Base-by-base conservation (phyloP, 2,797 vertebrate species). In the Sebastes itinus region DNA sequence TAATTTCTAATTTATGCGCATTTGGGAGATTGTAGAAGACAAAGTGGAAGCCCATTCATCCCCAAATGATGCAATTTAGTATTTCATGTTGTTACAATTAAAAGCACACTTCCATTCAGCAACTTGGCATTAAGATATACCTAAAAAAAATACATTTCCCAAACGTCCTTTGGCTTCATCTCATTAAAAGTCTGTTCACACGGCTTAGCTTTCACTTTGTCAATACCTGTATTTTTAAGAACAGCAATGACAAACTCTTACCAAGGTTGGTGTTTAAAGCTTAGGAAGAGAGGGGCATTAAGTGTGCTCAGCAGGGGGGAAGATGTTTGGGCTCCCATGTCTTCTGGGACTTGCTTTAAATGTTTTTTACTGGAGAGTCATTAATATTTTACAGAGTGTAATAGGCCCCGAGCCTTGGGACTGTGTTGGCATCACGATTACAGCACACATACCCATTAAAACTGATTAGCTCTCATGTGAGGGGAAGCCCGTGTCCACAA, bases 381-480 rank as follows among this genome's bases (percentile, higher is more conserved):
- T 97, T 97, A 97, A 97, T 96, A 96, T 97, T 97, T 97, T 96
- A 97, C 95, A 93, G 95, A 94, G 95, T 96, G 95, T 97, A 97
- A 97, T 97, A 97, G 96, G 95, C 94, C 94, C 93, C 84, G 91
- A 95, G 96, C 95, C 95, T 90, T 89, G 95, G 96, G 97, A 97
- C 94, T 86, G 92, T 93, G 94, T 93, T 94, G 88, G 94, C 74
- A 65, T 75, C 92, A 95, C 96, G 95, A 97, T 97, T 97, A 97
- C 95, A 94, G 95, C 94, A 93, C 95, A 96, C 95, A 92, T 87
- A 95, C 95, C 96, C 96, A 97, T 97, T 98, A 97, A 96, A 96
- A 94, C 95, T 96, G 96, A 97, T 98, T 96, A 97, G 96, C 91
- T 95, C 93, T 95, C 85, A 90, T 94, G 95, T 83, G 87, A 94